These are phyloP conservation scores for Phoxinus dragarum DNA, from an alignment of 2,797 vertebrate species.

Conservation along the genomic window DNA sequence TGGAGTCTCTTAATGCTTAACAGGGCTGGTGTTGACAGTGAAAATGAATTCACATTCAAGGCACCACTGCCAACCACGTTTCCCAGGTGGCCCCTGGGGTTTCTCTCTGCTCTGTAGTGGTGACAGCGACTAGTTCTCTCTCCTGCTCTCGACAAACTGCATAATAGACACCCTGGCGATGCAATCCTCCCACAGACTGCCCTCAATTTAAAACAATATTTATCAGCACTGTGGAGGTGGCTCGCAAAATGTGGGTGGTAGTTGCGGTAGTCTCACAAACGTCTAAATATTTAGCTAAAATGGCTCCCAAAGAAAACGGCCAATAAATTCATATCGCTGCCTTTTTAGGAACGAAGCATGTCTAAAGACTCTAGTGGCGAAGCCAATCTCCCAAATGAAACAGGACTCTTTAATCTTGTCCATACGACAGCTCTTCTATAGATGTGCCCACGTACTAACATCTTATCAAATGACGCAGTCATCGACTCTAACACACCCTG, in stretches of 20 bases:
- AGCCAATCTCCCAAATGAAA: not conserved
- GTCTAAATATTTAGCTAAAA: constrained; percentile 22
- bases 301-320: constrained; percentile 11
- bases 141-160: constrained; percentile 41
- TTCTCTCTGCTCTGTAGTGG: constrained; percentile 44
- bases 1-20: constrained; percentile 28
- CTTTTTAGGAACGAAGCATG: not conserved
- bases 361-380: not conserved
- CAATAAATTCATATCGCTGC: constrained; percentile 1
- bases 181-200: constrained; percentile 54
- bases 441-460: not conserved
- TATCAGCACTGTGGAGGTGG: constrained; percentile 38
- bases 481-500: not conserved
- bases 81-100: constrained; percentile 41
- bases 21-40: constrained; percentile 19
- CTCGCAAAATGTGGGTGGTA: constrained; percentile 52
- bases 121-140: constrained; percentile 42
- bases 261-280: constrained; percentile 13
- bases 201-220: constrained; percentile 50
- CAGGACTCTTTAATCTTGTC: not conserved
- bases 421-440: not conserved
- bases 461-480: constrained; percentile 18
- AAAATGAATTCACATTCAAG: constrained; percentile 43
- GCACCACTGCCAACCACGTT: constrained; percentile 20
- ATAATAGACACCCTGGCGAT: constrained; percentile 42